Evolutionary conservation across 2,888 invertebrate genomes (phyloP).

Genomic region (Cheiracanthium punctorium): DNA sequence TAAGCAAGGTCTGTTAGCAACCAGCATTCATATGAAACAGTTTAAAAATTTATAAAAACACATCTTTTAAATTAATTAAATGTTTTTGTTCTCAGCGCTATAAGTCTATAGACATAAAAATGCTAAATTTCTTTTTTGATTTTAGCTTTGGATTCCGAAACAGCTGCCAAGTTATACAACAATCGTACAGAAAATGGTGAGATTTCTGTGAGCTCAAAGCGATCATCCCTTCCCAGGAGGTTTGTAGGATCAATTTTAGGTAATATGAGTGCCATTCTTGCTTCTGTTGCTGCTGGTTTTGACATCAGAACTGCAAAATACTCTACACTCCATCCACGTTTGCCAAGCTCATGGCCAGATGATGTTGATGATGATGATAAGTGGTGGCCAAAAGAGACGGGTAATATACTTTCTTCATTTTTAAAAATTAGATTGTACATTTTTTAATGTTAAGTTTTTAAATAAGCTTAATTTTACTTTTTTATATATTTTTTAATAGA

Average conservation of each 20-base stretch:
- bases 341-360: slow-evolving; percentile 80
- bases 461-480: too few relatives aligned
- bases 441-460: too few relatives aligned
- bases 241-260: slow-evolving; percentile 82
- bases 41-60: too few relatives aligned
- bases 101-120: too few relatives aligned
- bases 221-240: slow-evolving; percentile 72
- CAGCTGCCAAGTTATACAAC: slow-evolving; percentile 26
- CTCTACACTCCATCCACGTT: slow-evolving; percentile 86
- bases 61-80: too few relatives aligned
- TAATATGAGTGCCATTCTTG: slow-evolving; percentile 93
- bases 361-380: slow-evolving; percentile 71
- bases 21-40: too few relatives aligned
- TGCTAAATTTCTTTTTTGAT: too few relatives aligned
- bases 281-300: slow-evolving; percentile 92
- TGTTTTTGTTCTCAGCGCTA: too few relatives aligned
- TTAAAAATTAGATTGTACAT: too few relatives aligned
- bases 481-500: too few relatives aligned
- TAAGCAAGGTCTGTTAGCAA: too few relatives aligned
- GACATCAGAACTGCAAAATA: slow-evolving; percentile 93
- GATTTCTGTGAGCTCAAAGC: slow-evolving; percentile 31
- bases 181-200: slow-evolving; percentile 54
- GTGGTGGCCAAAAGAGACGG: slow-evolving; percentile 72
- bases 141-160: slow-evolving; percentile 46
- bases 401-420: slow-evolving; percentile 32